Base-by-base conservation (phyloP, 1,140 invertebrate genomes). In the Stenopsyche tienmushanensis region DNA sequence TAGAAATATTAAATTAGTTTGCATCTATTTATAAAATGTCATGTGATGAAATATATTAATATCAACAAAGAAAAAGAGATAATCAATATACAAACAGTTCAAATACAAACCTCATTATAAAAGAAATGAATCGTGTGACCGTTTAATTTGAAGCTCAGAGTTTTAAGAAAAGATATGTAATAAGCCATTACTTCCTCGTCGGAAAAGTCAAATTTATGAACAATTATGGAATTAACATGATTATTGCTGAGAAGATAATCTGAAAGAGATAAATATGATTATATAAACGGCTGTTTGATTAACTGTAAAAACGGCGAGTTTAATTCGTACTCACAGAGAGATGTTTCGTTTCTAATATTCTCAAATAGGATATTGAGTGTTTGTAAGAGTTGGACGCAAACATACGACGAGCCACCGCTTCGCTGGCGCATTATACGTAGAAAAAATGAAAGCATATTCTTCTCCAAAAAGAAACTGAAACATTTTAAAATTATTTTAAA, bases 171-270 rank as follows among this genome's bases (percentile, higher is more conserved):
- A 47, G 97, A 97, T 76, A 99, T 99, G 78, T 99, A 99, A 78
- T 99, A 99, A 3, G 97, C 97, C 95, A 99, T 98, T 1, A 99
- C 96, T 86, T 99, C 98, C 82, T 99, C 98, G 82, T 99, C 97
- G 13, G 94, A 96, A 75, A 99, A 98, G 78, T 99, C 97, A 86
- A 99, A 99, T 81, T 98, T 98, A 80, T 99, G 97, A 39, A 97
- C 93, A 76, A 99, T 99, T 73, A 99, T 99, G 29, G 93, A 96
- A 80, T 99, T 99, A 17, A 99, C 96, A 83, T 99, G 96, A 81
- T 99, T 99, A 80, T 99, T 99, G 73, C 96, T 99, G 15, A 99
- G 82, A 59, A 99, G 82, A 82, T 99, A 99, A 90, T 99, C 96
- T 99, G 83, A 66, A 90, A 90, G 60, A 70, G 62, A 72, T 63